Conservation (phyloP, 2,797 vertebrate genomes). For the Bradypodion pumilum region DNA sequence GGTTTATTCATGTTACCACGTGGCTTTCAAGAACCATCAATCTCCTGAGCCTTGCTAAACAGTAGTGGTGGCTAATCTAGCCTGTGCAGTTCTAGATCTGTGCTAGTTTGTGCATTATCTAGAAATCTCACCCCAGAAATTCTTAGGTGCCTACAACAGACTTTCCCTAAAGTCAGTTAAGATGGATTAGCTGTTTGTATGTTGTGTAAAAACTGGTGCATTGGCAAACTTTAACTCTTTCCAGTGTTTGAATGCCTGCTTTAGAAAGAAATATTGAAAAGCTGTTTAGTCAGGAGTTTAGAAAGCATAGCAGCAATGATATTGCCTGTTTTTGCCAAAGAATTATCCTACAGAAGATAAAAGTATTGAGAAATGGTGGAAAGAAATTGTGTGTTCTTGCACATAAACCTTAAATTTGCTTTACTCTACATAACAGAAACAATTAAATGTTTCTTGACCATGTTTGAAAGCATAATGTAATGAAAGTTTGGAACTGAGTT, state of each 20-base stretch:
- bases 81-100: slow-evolving; percentile 7
- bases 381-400: background rate
- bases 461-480: background rate
- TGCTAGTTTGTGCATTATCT: background rate
- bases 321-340: slow-evolving; percentile 41
- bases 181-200: accelerated
- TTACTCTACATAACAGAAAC: background rate
- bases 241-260: slow-evolving; percentile 25
- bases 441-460: slow-evolving; percentile 19
- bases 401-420: slow-evolving; percentile 14
- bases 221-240: slow-evolving; percentile 6
- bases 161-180: background rate
- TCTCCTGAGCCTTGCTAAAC: background rate
- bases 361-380: slow-evolving; percentile 22
- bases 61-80: accelerated
- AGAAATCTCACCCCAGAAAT: background rate
- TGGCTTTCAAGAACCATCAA: background rate
- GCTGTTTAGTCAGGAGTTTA: background rate
- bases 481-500: background rate
- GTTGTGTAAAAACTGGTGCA: background rate
- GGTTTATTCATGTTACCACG: background rate
- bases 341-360: slow-evolving; percentile 23
- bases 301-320: slow-evolving; percentile 3
- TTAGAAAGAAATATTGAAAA: background rate
- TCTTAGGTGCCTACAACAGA: background rate